Conservation (phyloP, 1,140 invertebrate genomes). For the Gonatopus flavifemur region DNA sequence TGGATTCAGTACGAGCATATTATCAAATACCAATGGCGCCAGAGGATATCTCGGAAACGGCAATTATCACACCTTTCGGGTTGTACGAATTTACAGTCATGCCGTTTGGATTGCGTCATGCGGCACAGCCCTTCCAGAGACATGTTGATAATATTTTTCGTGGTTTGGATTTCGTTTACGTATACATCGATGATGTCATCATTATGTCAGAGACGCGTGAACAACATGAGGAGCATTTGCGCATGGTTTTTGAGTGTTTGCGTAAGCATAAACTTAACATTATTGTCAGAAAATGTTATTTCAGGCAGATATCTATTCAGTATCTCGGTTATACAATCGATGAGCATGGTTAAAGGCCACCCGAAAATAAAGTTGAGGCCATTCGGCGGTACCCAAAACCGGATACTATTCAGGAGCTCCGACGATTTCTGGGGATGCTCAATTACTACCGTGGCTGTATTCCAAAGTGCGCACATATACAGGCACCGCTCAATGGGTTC, state of each 20-base stretch:
- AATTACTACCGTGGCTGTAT: slow-evolving; percentile 4
- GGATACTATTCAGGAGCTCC: neutral
- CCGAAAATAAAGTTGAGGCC: neutral
- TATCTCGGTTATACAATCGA: neutral
- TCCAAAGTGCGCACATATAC: neutral
- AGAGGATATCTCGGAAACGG: neutral
- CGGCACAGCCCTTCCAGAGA: slow-evolving; percentile 3
- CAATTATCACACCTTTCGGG: slow-evolving; percentile 1
- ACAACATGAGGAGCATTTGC: neutral
- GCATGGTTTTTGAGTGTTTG: neutral
- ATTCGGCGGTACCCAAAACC: neutral
- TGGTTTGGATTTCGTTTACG: neutral
- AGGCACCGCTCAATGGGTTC: neutral
- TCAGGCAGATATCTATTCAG: neutral
- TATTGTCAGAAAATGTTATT: neutral
- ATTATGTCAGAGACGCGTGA: neutral
- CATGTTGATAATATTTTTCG: neutral
- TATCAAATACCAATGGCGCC: neutral
- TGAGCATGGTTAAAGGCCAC: neutral
- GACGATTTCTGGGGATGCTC: slow-evolving; percentile 3
- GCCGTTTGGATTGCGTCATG: slow-evolving; percentile 1
- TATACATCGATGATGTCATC: slow-evolving; percentile 1
- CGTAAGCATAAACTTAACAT: neutral
- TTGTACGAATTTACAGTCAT: slow-evolving; percentile 4
- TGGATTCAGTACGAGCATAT: neutral